These are phyloP conservation scores for Automeris io DNA, from an alignment of 2,888 invertebrate species.

Conservation along the genomic window DNA sequence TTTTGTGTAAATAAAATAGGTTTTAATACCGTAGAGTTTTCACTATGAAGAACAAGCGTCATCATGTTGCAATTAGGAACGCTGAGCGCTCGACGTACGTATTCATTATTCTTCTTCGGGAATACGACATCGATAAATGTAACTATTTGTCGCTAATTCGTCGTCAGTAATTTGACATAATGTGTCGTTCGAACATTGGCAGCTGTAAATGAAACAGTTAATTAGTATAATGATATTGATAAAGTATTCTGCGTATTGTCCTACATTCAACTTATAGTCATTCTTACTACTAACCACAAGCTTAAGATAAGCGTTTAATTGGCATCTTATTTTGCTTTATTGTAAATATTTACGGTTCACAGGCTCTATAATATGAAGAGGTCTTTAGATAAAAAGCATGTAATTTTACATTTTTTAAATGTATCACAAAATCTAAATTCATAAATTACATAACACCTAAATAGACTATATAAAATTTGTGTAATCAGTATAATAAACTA, in stretches of 20 bases:
- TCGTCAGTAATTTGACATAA: slow-evolving; percentile 26
- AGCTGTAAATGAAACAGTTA: slow-evolving; percentile 30
- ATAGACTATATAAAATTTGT: too few relatives aligned
- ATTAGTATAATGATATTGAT: neutral
- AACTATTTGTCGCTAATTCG: slow-evolving; percentile 15
- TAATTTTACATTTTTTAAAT: too few relatives aligned
- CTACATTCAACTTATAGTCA: neutral
- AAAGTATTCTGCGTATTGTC: slow-evolving; percentile 4
- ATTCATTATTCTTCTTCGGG: neutral
- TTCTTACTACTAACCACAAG: slow-evolving; percentile 1
- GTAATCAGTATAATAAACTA: too few relatives aligned
- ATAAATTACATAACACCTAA: too few relatives aligned
- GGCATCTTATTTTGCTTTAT: slow-evolving; percentile 2
- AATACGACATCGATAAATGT: slow-evolving; percentile 28
- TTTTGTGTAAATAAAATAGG: neutral
- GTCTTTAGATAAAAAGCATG: neutral
- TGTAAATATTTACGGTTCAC: neutral
- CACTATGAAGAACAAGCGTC: slow-evolving; percentile 12
- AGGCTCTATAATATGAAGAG: neutral
- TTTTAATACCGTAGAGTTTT: slow-evolving; percentile 14
- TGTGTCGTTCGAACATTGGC: slow-evolving; percentile 23
- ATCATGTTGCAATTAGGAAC: neutral
- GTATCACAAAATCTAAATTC: too few relatives aligned
- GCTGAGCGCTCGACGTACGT: slow-evolving; percentile 7
- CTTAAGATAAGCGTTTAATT: neutral